Base-by-base conservation (phyloP, 2,888 invertebrate genomes). In the Kuschelorhynchus macadamiae region DNA sequence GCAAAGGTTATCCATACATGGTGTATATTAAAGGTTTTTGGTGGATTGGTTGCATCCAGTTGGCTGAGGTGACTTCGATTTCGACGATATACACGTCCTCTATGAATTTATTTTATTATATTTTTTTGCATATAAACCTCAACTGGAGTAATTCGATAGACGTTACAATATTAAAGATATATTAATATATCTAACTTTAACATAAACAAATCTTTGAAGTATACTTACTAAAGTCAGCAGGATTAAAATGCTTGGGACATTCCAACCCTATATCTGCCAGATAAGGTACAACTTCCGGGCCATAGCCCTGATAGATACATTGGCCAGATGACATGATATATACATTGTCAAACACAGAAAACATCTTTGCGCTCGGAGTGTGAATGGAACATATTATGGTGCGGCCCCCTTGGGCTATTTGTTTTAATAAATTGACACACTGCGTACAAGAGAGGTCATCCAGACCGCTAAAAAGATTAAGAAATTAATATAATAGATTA, bases 321-420 rank as follows among this genome's bases (percentile, higher is more conserved):
- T 94, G 91, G 0, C 98, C 98, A 49, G 89, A 90, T 0, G 96
- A 91, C 46, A 98, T 88, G 61, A 97, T 90, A 79, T 96, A 97
- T 1, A 97, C 90, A 80, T 96, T 92, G 83, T 94, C 96, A 81
- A 98, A 96, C 86, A 93, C 92, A 11, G 94, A 90, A 82, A 98
- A 97, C 52, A 97, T 86, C 73, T 92, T 91, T 0, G 97, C 97
- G 70, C 96, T 96, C 0, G 98, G 98, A n/a, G 97, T 97, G 84
- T 98, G 98, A 53, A 98, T 90, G 0, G 97, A 97, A 79, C 97
- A 97, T 62, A 98, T 89, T 4, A 98, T 92, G 0, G 97, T 97
- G 25, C 97, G 87, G 0, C 97, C 97, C 0, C 91, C 91, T 65
- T 91, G 86, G 0, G 97, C 95, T 50, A 97, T 87, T 20, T 90